Conservation (phyloP, 2,888 invertebrate genomes). For the Nomada flava region DNA sequence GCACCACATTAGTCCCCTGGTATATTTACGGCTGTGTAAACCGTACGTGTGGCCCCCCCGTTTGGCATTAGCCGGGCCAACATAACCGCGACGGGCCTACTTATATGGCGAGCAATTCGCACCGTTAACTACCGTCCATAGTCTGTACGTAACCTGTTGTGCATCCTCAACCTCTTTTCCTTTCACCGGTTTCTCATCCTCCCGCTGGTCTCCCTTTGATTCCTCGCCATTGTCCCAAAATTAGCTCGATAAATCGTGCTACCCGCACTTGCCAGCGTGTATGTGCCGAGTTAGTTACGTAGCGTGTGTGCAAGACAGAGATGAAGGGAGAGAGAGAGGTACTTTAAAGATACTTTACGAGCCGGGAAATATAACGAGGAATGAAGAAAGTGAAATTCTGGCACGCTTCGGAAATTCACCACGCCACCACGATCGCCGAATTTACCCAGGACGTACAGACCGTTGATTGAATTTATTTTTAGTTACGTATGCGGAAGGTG, state of each 20-base stretch:
- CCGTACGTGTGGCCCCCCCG: slow-evolving; percentile 47
- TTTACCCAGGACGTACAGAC: background rate
- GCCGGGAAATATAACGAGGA: slow-evolving; percentile 20
- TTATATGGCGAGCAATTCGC: slow-evolving; percentile 77
- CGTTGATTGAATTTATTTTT: slow-evolving; percentile 5
- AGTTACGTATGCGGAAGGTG: background rate
- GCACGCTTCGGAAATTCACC: background rate
- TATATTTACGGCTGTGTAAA: slow-evolving; percentile 78
- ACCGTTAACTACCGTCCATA: slow-evolving; percentile 67
- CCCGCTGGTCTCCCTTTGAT: slow-evolving; percentile 32
- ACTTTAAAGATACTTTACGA: slow-evolving; percentile 20
- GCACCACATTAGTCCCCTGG: slow-evolving; percentile 78
- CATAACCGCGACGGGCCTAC: slow-evolving; percentile 70
- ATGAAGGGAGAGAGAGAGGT: background rate
- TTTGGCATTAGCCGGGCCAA: slow-evolving; percentile 71
- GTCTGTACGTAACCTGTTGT: slow-evolving; percentile 52
- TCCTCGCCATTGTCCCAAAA: slow-evolving; percentile 76
- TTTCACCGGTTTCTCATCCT: slow-evolving; percentile 57
- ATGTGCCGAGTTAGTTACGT: slow-evolving; percentile 16
- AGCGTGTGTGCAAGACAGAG: background rate
- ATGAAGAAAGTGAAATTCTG: slow-evolving; percentile 30
- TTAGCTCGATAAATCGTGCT: slow-evolving; percentile 76
- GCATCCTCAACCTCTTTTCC: slow-evolving; percentile 51
- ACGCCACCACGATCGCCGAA: background rate
- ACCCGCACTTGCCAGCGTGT: slow-evolving; percentile 25